A percentile compares a stretch with the other conserved stretches of the same genome.
Evolutionary conservation across 2,113 vertebrate species (phyloP).

Genomic region (Turdus rufiventris): DNA sequence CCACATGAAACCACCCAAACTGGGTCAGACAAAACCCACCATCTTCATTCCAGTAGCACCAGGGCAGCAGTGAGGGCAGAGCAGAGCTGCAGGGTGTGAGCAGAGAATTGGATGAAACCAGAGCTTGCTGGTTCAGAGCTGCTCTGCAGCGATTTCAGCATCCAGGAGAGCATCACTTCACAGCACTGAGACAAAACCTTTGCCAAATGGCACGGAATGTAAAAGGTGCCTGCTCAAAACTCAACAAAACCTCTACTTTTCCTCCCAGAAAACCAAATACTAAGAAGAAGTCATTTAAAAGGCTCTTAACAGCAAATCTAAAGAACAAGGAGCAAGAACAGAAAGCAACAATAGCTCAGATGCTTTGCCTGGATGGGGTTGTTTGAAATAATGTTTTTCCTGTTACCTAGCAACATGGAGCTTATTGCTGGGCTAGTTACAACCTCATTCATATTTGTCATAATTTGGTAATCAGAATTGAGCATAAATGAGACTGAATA

Average conservation of each 20-base stretch:
- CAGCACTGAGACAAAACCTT: neutral
- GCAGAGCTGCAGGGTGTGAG: accelerated
- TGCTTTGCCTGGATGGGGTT: slow-evolving; percentile 29
- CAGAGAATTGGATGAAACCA: neutral
- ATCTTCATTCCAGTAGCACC: neutral
- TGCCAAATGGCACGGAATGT: neutral
- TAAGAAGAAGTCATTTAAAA: slow-evolving; percentile 11
- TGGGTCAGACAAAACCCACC: neutral
- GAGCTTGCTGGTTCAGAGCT: neutral
- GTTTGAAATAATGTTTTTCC: slow-evolving; percentile 60
- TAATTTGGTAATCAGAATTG: slow-evolving; percentile 78
- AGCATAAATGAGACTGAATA: slow-evolving; percentile 76
- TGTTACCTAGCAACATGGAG: slow-evolving; percentile 78
- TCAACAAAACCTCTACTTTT: neutral
- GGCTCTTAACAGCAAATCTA: slow-evolving; percentile 16
- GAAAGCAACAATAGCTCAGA: slow-evolving; percentile 39
- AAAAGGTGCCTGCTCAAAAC: neutral
- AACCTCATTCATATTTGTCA: slow-evolving; percentile 77
- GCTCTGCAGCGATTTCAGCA: neutral
- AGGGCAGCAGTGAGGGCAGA: neutral
- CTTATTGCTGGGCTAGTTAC: slow-evolving; percentile 70
- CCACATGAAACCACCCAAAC: neutral
- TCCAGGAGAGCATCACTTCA: neutral
- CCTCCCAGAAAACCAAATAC: neutral
- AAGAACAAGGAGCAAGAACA: slow-evolving; percentile 4